Evolutionary conservation across 2,113 vertebrate genomes (phyloP).

Genomic region (Oplegnathus fasciatus): DNA sequence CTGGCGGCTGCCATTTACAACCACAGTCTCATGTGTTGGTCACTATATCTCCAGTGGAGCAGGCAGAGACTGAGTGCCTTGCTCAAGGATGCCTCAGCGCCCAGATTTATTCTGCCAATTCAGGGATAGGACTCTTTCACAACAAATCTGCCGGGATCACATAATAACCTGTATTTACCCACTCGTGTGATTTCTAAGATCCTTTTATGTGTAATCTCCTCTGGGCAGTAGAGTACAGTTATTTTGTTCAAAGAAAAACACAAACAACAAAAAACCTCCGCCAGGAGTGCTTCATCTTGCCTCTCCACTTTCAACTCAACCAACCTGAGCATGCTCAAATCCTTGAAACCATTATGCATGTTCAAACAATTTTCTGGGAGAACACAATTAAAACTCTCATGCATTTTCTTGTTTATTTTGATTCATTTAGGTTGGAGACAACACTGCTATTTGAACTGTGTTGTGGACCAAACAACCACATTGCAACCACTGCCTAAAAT

Average conservation of each 20-base stretch:
- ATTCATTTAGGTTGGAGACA: background rate
- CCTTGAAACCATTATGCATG: background rate
- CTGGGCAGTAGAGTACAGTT: background rate
- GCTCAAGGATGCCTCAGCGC: background rate
- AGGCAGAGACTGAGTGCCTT: background rate
- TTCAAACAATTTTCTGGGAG: no score
- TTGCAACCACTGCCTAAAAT: background rate
- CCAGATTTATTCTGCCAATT: background rate
- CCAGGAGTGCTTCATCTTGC: background rate
- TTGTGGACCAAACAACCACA: background rate
- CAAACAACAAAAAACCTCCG: background rate
- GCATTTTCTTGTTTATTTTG: background rate
- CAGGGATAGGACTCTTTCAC: background rate
- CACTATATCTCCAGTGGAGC: background rate
- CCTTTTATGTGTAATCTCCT: background rate
- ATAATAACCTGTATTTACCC: constrained; percentile 17
- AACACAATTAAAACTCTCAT: background rate
- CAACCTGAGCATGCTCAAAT: background rate
- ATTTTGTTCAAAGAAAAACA: constrained; percentile 33
- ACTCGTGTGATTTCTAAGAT: constrained; percentile 20
- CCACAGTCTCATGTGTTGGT: background rate
- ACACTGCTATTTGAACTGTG: background rate
- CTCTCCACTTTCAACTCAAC: background rate
- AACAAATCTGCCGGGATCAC: background rate
- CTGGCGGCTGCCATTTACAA: background rate